Evolutionary conservation across 2,888 invertebrate genomes (phyloP).

Genomic region (Deladenus siricidicola): DNA sequence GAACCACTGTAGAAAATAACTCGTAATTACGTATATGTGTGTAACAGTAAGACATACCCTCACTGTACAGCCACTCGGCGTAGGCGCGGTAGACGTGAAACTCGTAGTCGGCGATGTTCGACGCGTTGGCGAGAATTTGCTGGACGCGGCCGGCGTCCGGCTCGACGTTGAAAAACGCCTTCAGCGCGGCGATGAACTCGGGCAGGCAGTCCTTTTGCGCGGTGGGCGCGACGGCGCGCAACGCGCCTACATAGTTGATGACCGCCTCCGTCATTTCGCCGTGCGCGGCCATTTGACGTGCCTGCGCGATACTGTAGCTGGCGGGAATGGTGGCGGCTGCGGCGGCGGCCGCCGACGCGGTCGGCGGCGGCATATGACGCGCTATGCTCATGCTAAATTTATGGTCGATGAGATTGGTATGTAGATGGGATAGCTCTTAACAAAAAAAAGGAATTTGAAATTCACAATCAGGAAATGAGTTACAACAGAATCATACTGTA

Average conservation of each 20-base stretch:
- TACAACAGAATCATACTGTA: too few species aligned
- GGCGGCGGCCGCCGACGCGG: not conserved
- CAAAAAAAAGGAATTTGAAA: too few species aligned
- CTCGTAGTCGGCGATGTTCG: constrained; percentile 11
- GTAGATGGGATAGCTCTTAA: too few species aligned
- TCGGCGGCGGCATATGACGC: too few species aligned
- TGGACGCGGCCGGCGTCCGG: not conserved
- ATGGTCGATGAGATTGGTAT: too few species aligned
- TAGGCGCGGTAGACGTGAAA: constrained; percentile 11
- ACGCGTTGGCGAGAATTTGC: constrained; percentile 3
- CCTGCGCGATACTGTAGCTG: not conserved
- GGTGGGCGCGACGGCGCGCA: not conserved
- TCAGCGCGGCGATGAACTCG: constrained; percentile 13
- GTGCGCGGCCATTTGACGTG: not conserved
- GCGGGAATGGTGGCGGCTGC: not conserved
- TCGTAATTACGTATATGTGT: too few species aligned
- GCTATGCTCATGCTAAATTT: too few species aligned
- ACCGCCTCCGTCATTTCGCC: constrained; percentile 7
- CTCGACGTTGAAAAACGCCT: constrained; percentile 8
- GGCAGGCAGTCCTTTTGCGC: constrained; percentile 1
- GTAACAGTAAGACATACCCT: too few species aligned
- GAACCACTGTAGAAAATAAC: too few species aligned
- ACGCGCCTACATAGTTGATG: constrained; percentile 9
- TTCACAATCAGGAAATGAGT: too few species aligned
- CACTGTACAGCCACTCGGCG: constrained; percentile 9